Percentiles rank a stretch among this genome's conserved stretches.
phyloP scores from a whole-genome alignment of 2,797 vertebrate genomes.

The Enteromius anoplus region DNA sequence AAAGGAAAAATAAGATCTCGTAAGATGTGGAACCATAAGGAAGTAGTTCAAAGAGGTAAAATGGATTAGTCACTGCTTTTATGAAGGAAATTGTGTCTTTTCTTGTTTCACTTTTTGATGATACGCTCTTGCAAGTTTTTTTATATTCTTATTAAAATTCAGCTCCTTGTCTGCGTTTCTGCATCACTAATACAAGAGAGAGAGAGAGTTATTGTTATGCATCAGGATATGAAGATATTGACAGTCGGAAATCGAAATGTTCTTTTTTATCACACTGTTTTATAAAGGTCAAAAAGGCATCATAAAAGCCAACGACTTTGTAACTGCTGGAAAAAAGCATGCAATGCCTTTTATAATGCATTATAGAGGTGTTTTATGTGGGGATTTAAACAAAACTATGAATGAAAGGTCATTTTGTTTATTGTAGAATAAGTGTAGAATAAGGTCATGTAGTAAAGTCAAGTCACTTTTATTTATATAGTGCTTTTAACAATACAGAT shows the following conservation, averaged over 20 bases:
- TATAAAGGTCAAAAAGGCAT: neutral
- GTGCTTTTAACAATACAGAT: no score
- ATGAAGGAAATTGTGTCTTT: constrained; percentile 14
- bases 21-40: constrained; percentile 20
- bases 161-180: constrained; percentile 13
- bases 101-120: neutral
- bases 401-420: neutral
- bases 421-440: neutral
- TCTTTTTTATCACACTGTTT: neutral
- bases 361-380: neutral
- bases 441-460: no score
- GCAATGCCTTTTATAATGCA: neutral
- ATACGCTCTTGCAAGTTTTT: constrained; percentile 2
- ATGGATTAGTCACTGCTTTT: constrained; percentile 40
- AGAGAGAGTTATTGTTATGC: neutral
- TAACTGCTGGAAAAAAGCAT: neutral
- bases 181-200: neutral
- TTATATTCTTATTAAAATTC: constrained; percentile 25
- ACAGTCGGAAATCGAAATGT: neutral
- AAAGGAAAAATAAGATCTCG: constrained; percentile 2
- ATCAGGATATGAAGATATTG: constrained; percentile 1
- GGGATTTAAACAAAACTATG: neutral
- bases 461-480: no score
- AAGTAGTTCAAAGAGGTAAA: constrained; percentile 32
- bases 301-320: neutral